A percentile compares a stretch with the other conserved stretches of the same genome.
phyloP scores from a whole-genome alignment of 2,797 vertebrate genomes.

The Tragopan temminckii region DNA sequence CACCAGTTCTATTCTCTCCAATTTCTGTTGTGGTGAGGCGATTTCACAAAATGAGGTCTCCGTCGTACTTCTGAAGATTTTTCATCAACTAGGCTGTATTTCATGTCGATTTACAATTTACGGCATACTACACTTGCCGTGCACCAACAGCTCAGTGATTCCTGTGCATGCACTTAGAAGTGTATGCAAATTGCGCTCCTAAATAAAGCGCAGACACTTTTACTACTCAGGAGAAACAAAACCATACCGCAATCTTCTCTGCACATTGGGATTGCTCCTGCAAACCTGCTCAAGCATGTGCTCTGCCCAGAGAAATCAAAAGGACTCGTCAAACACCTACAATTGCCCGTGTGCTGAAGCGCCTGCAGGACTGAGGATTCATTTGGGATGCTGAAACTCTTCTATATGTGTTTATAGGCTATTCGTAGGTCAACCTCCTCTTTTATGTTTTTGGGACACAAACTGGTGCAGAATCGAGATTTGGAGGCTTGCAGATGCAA shows the following conservation, averaged over 20 bases:
- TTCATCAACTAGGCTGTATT: background rate
- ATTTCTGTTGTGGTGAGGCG: background rate
- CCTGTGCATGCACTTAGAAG: background rate
- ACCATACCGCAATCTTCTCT: constrained; percentile 2
- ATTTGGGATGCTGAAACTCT: constrained; percentile 45
- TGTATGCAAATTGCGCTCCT: background rate
- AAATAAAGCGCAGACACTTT: constrained; percentile 38
- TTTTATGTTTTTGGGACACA: background rate
- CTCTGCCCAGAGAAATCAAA: constrained; percentile 44
- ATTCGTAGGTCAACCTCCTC: background rate
- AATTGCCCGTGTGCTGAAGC: constrained; percentile 14
- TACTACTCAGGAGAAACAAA: constrained; percentile 22
- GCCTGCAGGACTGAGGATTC: constrained; percentile 7
- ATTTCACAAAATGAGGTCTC: background rate
- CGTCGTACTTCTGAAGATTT: background rate
- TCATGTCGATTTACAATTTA: background rate
- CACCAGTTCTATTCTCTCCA: background rate
- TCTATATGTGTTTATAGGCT: constrained; percentile 11
- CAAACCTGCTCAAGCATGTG: background rate
- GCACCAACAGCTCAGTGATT: background rate
- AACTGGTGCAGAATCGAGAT: background rate
- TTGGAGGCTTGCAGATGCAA: background rate
- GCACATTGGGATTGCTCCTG: constrained; percentile 3
- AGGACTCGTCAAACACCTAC: constrained; percentile 31
- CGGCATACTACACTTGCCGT: background rate